These are phyloP conservation scores for Eupelmus urozonus DNA, from an alignment of 2,888 invertebrate species.

Conservation along the genomic window DNA sequence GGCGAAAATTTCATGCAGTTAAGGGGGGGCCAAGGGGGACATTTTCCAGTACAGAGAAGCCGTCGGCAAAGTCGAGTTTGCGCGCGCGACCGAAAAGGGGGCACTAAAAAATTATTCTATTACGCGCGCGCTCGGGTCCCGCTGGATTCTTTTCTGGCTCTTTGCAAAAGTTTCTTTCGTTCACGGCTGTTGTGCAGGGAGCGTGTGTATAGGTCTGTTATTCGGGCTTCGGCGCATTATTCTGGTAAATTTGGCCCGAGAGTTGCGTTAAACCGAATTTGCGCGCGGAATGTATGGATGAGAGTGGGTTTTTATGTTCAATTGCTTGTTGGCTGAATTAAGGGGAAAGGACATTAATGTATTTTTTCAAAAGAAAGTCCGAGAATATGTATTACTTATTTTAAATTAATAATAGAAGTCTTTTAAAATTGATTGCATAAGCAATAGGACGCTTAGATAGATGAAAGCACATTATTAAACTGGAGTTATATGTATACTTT, in stretches of 20 bases:
- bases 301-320: too few relatives aligned
- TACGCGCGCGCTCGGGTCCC: neutral
- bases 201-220: neutral
- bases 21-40: neutral
- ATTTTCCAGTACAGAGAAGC: constrained; percentile 3
- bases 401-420: too few relatives aligned
- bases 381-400: too few relatives aligned
- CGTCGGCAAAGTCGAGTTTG: neutral
- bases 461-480: too few relatives aligned
- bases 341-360: neutral
- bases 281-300: neutral
- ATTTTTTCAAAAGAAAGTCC: neutral
- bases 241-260: neutral
- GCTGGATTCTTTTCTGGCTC: neutral
- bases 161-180: constrained; percentile 7
- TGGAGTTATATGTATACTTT: too few relatives aligned
- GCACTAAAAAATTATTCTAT: constrained; percentile 19
- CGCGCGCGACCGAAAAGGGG: neutral
- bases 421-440: too few relatives aligned
- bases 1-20: constrained; percentile 34
- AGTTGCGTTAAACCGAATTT: neutral
- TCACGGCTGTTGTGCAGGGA: neutral
- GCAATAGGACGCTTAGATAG: too few relatives aligned
- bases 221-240: neutral
- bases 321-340: too few relatives aligned